phyloP scores from a whole-genome alignment of 2,113 vertebrate genomes.

The Panthera tigris region DNA sequence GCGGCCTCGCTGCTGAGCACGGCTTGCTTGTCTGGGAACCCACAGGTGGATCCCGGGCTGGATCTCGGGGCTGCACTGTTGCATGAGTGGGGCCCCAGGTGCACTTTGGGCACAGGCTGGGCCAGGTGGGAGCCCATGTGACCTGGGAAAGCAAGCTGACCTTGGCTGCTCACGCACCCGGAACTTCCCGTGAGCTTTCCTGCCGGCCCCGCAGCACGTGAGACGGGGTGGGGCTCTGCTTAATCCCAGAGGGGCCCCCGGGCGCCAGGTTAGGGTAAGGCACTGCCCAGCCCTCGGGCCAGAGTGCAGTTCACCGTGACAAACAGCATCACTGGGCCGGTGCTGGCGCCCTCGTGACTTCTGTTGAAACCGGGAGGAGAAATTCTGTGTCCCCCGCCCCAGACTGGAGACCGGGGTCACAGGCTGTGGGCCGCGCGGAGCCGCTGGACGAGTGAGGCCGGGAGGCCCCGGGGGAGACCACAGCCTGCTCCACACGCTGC shows the following conservation, averaged over 20 bases:
- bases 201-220: fast-evolving
- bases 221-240: neutral
- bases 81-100: too few species aligned
- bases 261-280: neutral
- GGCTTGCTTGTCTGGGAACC: neutral
- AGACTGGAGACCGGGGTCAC: neutral
- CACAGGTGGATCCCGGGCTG: neutral
- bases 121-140: fast-evolving
- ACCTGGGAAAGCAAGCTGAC: neutral
- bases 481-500: neutral
- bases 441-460: neutral
- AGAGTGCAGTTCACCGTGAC: neutral
- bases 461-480: neutral
- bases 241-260: fast-evolving
- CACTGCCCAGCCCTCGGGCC: fast-evolving
- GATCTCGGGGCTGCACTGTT: neutral
- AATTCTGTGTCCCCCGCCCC: neutral
- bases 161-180: neutral
- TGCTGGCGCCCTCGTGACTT: neutral
- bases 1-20: neutral
- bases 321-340: too few species aligned
- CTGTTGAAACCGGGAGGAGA: neutral
- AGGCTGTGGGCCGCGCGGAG: neutral
- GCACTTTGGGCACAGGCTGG: neutral
- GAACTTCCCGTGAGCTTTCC: neutral